Base-by-base conservation (phyloP, 2,113 vertebrate genomes). In the Zosterops japonicus region DNA sequence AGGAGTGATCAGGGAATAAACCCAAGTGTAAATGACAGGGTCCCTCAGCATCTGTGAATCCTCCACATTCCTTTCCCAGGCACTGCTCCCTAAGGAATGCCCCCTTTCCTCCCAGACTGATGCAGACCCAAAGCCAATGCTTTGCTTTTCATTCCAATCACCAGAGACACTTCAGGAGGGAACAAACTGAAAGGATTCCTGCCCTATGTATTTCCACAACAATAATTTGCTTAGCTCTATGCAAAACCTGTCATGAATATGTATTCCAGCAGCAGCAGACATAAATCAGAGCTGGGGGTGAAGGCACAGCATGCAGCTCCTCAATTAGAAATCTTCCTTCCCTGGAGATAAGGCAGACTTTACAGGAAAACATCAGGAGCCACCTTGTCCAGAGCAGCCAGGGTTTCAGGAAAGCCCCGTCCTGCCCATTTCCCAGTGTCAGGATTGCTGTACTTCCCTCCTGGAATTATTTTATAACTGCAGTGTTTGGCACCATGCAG, bases 141-240 rank as follows among this genome's bases (percentile, higher is more conserved):
- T 91, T 56, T 42, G 74, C 59, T 70, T 91, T 81, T 87, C 77
- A 57, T 70, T 82, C 0, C 2, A 91, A 49, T 68, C 93, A 75
- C 94, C 83, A 78, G 80, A 92, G 94, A 89, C 77, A 79, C 69
- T 78, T 63, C 65, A 49, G 87, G 77, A 93, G 83, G 72, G 41
- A 87, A 93, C 83, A 84, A 82, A 92, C 25, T 71, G 91, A 82
- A 93, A 69, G 65, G 33, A 95, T 91, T 79, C 83, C 75, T 49
- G 56, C 77, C 79, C 89, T 94, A 17, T 57, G 31, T 86, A 87
- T 95, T 94, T 94, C 90, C 91, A 94, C 89, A 95, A 94, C 89
- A 95, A 76, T 91, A 87, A 94, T 95, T 95, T 95, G 69, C 81
- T 84, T 79, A 86, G 24, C 83, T 94, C 55, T 42, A 83, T 94